A percentile compares a stretch with the other conserved stretches of the same genome.
Conservation (phyloP, 2,888 invertebrate species). For the Andrena fulva region DNA sequence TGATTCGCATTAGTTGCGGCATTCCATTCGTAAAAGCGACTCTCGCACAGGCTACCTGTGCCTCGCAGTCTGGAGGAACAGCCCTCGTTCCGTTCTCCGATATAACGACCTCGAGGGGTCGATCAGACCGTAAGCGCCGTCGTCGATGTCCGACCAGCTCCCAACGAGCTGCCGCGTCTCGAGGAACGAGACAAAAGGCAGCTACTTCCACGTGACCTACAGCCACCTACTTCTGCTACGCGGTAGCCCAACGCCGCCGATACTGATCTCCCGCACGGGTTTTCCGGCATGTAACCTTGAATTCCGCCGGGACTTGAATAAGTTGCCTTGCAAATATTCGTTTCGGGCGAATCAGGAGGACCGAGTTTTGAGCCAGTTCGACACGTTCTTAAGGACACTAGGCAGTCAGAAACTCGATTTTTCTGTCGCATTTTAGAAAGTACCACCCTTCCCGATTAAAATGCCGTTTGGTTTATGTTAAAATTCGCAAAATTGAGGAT, state of each 20-base stretch:
- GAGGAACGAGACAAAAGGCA: conserved; percentile 28
- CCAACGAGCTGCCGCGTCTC: conserved; percentile 56
- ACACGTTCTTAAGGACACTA: too few species aligned
- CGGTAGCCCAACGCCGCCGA: conserved; percentile 20
- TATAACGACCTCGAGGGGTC: conserved; percentile 65
- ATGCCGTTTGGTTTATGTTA: too few species aligned
- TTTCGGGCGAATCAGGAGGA: too few species aligned
- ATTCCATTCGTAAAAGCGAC: not conserved
- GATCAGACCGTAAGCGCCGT: conserved; percentile 52
- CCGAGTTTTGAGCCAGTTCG: too few species aligned
- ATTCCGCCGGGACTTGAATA: conserved; percentile 1
- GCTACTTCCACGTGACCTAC: conserved; percentile 56
- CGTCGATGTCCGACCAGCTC: conserved; percentile 56
- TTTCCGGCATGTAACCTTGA: conserved; percentile 42
- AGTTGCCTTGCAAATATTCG: too few species aligned
- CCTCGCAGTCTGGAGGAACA: conserved; percentile 34
- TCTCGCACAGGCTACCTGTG: not conserved
- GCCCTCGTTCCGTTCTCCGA: conserved; percentile 60
- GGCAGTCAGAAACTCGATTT: too few species aligned
- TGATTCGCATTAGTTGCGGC: conserved; percentile 18
- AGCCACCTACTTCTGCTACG: conserved; percentile 18
- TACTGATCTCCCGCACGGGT: conserved; percentile 43
- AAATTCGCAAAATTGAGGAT: too few species aligned
- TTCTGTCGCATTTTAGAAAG: too few species aligned
- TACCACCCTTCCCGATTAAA: too few species aligned